These are phyloP conservation scores for Megalopta genalis DNA, from an alignment of 1,140 invertebrate genomes.

Conservation along the genomic window DNA sequence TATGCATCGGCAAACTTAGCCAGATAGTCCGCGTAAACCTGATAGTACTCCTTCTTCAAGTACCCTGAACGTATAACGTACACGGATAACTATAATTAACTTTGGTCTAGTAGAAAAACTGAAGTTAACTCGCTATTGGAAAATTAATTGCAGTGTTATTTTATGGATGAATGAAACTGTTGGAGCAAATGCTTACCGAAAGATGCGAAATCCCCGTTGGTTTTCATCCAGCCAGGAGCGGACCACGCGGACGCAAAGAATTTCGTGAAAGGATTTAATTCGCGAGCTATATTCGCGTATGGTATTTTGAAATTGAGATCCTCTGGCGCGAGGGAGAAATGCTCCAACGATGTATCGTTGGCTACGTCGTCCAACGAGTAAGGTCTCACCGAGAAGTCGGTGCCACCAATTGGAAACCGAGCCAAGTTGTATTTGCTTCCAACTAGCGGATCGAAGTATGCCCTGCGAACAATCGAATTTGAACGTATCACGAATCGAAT, in stretches of 20 bases:
- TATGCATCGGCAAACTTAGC: constrained; percentile 85
- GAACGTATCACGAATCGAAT: not conserved
- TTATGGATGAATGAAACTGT: no score
- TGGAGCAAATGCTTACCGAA: not conserved
- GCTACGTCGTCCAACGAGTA: constrained; percentile 86
- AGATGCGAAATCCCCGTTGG: constrained; percentile 43
- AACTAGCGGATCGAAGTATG: constrained; percentile 73
- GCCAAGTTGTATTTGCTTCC: constrained; percentile 84
- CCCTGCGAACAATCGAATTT: constrained; percentile 59
- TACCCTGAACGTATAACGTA: constrained; percentile 71
- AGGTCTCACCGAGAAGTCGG: constrained; percentile 85
- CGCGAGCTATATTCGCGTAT: constrained; percentile 65
- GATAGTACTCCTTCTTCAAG: constrained; percentile 86
- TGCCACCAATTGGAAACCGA: constrained; percentile 85
- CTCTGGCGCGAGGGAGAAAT: constrained; percentile 75
- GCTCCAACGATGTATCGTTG: constrained; percentile 64
- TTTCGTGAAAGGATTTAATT: constrained; percentile 65
- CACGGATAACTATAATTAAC: no score
- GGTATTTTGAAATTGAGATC: constrained; percentile 78
- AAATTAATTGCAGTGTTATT: no score
- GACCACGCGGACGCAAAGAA: constrained; percentile 90
- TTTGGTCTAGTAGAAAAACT: no score
- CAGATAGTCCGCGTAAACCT: constrained; percentile 90
- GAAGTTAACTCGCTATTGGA: no score
- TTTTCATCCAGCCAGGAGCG: constrained; percentile 96